A percentile compares a stretch with the other conserved stretches of the same genome.
These are phyloP conservation scores for Drosophila nigromelanica DNA, from an alignment of 1,140 invertebrate genomes.

Conservation along the genomic window DNA sequence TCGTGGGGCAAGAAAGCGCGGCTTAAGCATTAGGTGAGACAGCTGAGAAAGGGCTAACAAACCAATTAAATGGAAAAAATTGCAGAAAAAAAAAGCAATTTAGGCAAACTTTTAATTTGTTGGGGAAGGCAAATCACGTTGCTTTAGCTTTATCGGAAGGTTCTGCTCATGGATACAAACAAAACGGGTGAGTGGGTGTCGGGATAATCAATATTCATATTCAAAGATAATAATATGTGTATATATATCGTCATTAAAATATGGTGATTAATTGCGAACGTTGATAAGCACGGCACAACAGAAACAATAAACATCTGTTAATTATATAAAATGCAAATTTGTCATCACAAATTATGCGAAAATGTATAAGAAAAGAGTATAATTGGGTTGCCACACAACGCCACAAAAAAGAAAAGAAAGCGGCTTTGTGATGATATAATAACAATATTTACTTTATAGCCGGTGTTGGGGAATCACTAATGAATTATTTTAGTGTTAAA, in stretches of 20 bases:
- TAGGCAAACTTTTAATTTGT: constrained; percentile 7
- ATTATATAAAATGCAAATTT: constrained; percentile 67
- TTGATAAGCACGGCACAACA: constrained; percentile 19
- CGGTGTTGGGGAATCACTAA: constrained; percentile 58
- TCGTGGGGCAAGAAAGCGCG: constrained; percentile 49
- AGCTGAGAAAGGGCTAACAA: constrained; percentile 11
- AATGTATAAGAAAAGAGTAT: constrained; percentile 25
- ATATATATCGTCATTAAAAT: constrained; percentile 23
- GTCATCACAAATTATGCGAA: constrained; percentile 43
- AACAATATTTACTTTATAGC: constrained; percentile 56
- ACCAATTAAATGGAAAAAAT: constrained; percentile 28
- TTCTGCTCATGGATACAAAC: constrained; percentile 1
- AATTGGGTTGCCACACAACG: constrained; percentile 17
- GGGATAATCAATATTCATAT: constrained; percentile 18
- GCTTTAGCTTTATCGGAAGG: background rate
- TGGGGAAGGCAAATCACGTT: background rate
- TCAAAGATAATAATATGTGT: background rate
- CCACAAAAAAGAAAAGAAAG: constrained; percentile 61
- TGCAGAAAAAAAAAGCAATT: background rate
- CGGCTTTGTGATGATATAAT: constrained; percentile 67
- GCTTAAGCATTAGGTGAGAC: constrained; percentile 35
- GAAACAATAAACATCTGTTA: constrained; percentile 58
- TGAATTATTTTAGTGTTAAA: constrained; percentile 36
- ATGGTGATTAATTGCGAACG: constrained; percentile 22
- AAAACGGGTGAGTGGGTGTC: background rate